These are phyloP conservation scores for Lophius piscatorius DNA, from an alignment of 2,113 vertebrate genomes.

Conservation along the genomic window DNA sequence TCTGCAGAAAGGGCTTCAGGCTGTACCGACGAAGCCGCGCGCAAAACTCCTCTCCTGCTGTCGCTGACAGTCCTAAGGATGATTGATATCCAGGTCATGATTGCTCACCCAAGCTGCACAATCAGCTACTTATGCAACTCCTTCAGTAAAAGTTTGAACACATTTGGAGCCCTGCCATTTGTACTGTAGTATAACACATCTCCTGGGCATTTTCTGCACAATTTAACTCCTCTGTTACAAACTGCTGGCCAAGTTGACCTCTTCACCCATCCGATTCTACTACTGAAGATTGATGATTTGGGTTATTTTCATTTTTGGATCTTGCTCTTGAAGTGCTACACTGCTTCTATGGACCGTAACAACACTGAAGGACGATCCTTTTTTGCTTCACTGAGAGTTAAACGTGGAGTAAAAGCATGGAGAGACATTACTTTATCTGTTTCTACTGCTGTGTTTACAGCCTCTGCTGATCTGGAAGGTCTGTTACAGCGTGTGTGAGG, in stretches of 20 bases:
- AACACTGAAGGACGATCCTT: constrained; percentile 27
- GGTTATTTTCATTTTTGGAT: constrained; percentile 26
- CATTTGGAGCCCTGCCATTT: constrained; percentile 39
- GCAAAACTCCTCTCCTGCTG: constrained; percentile 10
- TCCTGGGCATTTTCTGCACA: constrained; percentile 56
- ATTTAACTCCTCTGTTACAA: constrained; percentile 49
- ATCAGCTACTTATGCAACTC: constrained; percentile 53
- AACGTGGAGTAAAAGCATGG: constrained; percentile 10
- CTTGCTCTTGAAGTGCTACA: constrained; percentile 35
- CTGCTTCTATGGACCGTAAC: too few species aligned
- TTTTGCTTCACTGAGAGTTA: constrained; percentile 19
- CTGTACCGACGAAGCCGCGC: constrained; percentile 82
- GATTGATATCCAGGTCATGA: constrained; percentile 54
- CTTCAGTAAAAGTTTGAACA: constrained; percentile 45
- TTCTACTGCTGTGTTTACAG: constrained; percentile 59
- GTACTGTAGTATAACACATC: constrained; percentile 62
- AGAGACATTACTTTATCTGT: constrained; percentile 30
- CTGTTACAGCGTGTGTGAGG: constrained; percentile 51
- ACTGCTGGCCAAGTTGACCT: constrained; percentile 56
- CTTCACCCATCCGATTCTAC: constrained; percentile 35
- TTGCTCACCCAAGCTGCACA: constrained; percentile 47
- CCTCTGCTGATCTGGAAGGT: constrained; percentile 52
- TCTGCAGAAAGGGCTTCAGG: constrained; percentile 88
- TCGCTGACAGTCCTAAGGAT: constrained; percentile 59
- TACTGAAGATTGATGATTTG: constrained; percentile 56